These are phyloP conservation scores for Coelinius sp. DNA, from an alignment of 2,888 invertebrate genomes.

Conservation along the genomic window DNA sequence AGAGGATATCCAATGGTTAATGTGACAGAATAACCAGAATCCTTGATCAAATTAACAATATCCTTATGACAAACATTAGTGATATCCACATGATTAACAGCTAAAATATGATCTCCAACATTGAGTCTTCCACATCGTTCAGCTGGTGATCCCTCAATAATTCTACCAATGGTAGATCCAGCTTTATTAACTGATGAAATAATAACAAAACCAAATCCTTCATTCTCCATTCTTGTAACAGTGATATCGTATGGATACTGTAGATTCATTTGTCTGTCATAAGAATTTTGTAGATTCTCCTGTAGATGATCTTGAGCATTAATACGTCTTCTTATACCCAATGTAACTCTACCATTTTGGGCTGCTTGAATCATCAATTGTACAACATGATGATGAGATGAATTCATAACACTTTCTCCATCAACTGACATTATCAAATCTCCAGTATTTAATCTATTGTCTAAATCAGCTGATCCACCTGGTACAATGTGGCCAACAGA, in stretches of 20 bases:
- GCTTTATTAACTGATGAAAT: slow-evolving; percentile 94
- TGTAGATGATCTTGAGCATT: slow-evolving; percentile 71
- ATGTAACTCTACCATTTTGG: slow-evolving; percentile 86
- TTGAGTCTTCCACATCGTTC: slow-evolving; percentile 91
- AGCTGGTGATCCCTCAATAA: slow-evolving; percentile 96
- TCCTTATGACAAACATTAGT: slow-evolving; percentile 95
- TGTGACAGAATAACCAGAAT: slow-evolving; percentile 92
- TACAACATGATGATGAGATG: slow-evolving; percentile 94
- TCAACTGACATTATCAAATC: slow-evolving; percentile 97
- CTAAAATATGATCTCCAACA: slow-evolving; percentile 95
- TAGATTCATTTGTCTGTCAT: slow-evolving; percentile 61
- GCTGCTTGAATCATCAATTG: slow-evolving; percentile 93
- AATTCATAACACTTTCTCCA: slow-evolving; percentile 84
- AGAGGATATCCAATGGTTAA: slow-evolving; percentile 81
- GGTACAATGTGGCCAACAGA: slow-evolving; percentile 97
- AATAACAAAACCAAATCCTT: slow-evolving; percentile 99
- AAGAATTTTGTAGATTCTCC: slow-evolving; percentile 68
- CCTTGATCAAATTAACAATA: slow-evolving; percentile 97
- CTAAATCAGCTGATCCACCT: slow-evolving; percentile 93
- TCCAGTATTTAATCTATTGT: slow-evolving; percentile 90
- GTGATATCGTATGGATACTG: slow-evolving; percentile 90
- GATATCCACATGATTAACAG: slow-evolving; percentile 94
- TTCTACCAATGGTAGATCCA: slow-evolving; percentile 92
- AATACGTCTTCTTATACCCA: slow-evolving; percentile 79
- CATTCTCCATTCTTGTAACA: slow-evolving; percentile 90